A percentile compares a stretch with the other conserved stretches of the same genome.
These are phyloP conservation scores for Antechinus stuartii DNA, from an alignment of 2,113 vertebrate genomes.

Conservation along the genomic window DNA sequence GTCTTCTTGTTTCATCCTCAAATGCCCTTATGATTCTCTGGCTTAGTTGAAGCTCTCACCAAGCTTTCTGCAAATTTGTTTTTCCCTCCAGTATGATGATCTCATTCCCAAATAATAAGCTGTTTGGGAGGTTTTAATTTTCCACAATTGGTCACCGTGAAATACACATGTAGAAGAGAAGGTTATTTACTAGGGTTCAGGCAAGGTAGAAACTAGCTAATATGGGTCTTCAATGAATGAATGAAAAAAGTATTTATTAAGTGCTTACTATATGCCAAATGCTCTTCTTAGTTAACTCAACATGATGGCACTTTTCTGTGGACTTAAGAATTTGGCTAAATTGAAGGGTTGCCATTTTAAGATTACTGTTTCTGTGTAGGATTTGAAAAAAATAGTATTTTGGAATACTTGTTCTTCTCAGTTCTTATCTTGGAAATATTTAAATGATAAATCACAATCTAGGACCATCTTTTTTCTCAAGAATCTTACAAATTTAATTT, in stretches of 20 bases:
- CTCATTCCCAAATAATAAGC: background rate
- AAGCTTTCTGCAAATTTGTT: background rate
- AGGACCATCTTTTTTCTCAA: background rate
- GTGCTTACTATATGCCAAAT: background rate
- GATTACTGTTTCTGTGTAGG: constrained; percentile 43
- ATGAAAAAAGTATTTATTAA: background rate
- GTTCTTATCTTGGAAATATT: constrained; percentile 36
- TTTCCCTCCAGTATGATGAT: background rate
- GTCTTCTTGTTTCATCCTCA: background rate
- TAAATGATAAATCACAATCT: background rate
- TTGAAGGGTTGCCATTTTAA: constrained; percentile 34
- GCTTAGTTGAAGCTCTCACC: background rate
- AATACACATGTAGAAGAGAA: background rate
- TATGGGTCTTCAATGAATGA: background rate
- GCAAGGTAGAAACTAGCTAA: background rate
- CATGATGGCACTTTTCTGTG: background rate
- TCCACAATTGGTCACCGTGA: background rate
- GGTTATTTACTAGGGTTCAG: background rate
- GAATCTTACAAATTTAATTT: background rate
- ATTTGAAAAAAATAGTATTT: background rate
- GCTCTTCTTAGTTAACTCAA: background rate
- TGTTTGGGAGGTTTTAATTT: background rate
- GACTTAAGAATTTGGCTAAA: constrained; percentile 22
- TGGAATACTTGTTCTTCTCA: constrained; percentile 44
- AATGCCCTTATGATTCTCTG: background rate